Base-by-base conservation (phyloP, 2,797 vertebrate species). In the Gambusia yucatana region DNA sequence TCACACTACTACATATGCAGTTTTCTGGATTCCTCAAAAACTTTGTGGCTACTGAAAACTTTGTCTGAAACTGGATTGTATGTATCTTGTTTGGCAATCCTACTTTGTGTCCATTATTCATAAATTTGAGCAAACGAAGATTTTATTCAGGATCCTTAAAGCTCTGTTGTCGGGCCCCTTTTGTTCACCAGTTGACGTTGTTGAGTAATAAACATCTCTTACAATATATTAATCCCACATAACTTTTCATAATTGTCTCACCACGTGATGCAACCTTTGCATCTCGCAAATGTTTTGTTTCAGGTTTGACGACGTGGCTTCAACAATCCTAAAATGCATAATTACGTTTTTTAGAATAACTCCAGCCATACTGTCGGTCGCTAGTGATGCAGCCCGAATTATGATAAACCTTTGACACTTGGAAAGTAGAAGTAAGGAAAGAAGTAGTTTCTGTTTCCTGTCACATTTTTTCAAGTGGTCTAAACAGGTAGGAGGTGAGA, bases 391-490 rank as follows among this genome's bases (percentile, higher is more conserved):
- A 69, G 39, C 39, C 39, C 1, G 0, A 28, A 57, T 57, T 28
- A 44, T 39, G n/a, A 10, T n/a, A 71, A 28, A 67, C 44, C 28
- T 17, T 44, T 67, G 36, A 41, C 22, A 67, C 67, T 70, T 16
- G 25, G 25, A 44, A 46, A 17, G 11, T 6, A n/a, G 41, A 70
- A 46, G 25, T 52, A 28, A 46, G 43, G 67, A 71, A 71, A 71
- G 25, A 46, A 16, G 67, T 46, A 20, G 44, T 79, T 6, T 16
- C 20, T 73, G 25, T 77, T 84, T 83, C 63, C 76, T 8, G 1
- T 78, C 57, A 70, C 36, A 73, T 50, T 75, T 76, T 81, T n/a
- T 82, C 48, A 78, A 65, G 82, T 77, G 88, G 84, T 87, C 11
- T 63, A 83, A 44, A 84, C 55, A 47, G 72, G 82, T 77, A 52